Conservation (phyloP, 1,140 invertebrate species). For the Lepidurus couesii region DNA sequence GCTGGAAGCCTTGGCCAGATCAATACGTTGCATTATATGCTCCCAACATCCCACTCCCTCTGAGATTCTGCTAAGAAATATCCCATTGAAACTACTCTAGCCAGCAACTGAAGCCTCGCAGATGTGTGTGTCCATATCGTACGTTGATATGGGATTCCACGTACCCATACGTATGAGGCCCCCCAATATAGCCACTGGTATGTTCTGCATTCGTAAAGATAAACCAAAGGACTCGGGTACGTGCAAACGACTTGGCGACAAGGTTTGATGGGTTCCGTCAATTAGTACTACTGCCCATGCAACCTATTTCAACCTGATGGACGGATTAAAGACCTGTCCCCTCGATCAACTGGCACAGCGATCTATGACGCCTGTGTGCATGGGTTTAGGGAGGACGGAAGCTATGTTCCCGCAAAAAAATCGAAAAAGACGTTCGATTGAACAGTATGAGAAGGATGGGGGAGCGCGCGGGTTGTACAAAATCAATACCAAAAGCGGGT, state of each 20-base stretch:
- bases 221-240: not conserved
- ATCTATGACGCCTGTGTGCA: not conserved
- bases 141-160: not conserved
- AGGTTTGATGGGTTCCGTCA: not conserved
- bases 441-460: not conserved
- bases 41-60: not conserved
- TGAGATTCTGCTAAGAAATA: not conserved
- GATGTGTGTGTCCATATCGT: not conserved
- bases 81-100: not conserved
- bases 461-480: not conserved
- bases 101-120: not conserved
- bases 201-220: not conserved
- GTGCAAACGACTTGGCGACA: not conserved
- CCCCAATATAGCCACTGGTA: not conserved
- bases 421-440: not conserved
- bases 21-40: conserved; percentile 16
- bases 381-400: not conserved
- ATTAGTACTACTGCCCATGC: not conserved
- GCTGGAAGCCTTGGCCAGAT: not conserved
- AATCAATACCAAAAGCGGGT: conserved; percentile 4
- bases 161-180: not conserved
- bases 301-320: not conserved
- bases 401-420: not conserved
- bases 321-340: too few species aligned
- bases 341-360: too few species aligned